Evolutionary conservation across 2,797 vertebrate species (phyloP), one percentile per base, ranked within the genome.

Genomic region (Chaetophractus vellerosus): DNA sequence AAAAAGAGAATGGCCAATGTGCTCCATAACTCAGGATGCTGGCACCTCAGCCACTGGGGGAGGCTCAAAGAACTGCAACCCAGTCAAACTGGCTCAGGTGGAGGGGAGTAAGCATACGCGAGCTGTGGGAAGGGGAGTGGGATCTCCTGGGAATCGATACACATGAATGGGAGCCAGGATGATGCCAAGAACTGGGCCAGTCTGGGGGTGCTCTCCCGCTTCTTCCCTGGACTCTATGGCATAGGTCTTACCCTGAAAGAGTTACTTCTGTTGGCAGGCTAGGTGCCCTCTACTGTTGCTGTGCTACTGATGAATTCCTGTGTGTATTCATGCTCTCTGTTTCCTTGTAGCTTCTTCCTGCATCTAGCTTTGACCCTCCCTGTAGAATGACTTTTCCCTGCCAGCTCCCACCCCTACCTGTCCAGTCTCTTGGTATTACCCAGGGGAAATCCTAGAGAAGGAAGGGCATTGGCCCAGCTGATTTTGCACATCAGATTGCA

Each of bases 401-500:
- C 28, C 41, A 59, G n/a, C 4, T 8, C 16, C 26, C 12, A 15
- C 26, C 19, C 68, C 24, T 14, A 7, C 61, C 11, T 12, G 12
- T 19, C 24, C 21, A 15, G 0, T 33, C 38, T 61, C 41, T 66
- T 41, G 2, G 24, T 48, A 57, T 7, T 69, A 28, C 14, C 50
- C 12, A n/a, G 28, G 21, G 36, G 15, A 88, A 66, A 74, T 33
- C 23, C 4, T 28, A 7, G 45, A 24, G 5, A 26, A 33, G 80
- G 48, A 57, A 18, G 21, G 9, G 1, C 15, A 2, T 3, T 9
- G 21, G 33, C 38, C 28, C 15, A 0, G 7, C 9, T 16, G 8
- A 4, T 15, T 26, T 52, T n/a, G 2, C 6, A 11, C 33, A 11
- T 55, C 16, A n/a, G 1, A 0, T 0, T 4, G 11, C 19, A 1